phyloP scores from a whole-genome alignment of 2,113 vertebrate species.

The Myiopsitta monachus region DNA sequence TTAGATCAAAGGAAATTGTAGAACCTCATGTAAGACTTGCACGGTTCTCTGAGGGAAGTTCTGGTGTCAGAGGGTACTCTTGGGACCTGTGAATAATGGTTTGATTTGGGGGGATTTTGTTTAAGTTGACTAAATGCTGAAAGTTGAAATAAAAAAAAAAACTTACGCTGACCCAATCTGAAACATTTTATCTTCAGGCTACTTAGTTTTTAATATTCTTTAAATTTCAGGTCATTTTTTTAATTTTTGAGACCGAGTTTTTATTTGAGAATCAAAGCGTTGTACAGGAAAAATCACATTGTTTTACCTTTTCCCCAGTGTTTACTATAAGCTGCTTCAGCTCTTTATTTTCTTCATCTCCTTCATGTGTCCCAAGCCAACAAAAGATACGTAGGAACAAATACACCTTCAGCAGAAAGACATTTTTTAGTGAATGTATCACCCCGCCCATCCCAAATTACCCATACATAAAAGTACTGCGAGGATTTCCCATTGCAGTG shows the following conservation, averaged over 20 bases:
- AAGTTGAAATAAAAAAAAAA: neutral
- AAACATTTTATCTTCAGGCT: neutral
- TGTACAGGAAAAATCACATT: neutral
- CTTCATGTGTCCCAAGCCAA: neutral
- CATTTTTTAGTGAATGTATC: neutral
- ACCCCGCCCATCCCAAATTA: neutral
- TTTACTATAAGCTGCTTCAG: neutral
- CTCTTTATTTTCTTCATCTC: neutral
- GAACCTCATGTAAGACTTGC: neutral
- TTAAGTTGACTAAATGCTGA: neutral
- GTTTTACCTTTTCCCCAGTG: neutral
- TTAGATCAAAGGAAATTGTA: neutral
- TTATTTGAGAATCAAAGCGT: neutral
- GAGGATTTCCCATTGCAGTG: neutral
- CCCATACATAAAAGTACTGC: neutral
- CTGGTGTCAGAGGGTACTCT: neutral
- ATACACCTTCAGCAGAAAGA: neutral
- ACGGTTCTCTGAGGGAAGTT: neutral
- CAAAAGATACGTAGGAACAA: neutral
- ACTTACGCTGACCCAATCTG: neutral
- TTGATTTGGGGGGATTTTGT: neutral
- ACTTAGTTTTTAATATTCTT: neutral
- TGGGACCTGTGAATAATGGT: neutral
- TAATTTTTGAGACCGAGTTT: neutral
- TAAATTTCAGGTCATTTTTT: neutral